Conservation (phyloP, 2,888 invertebrate genomes). For the Mellilla xanthometata region DNA sequence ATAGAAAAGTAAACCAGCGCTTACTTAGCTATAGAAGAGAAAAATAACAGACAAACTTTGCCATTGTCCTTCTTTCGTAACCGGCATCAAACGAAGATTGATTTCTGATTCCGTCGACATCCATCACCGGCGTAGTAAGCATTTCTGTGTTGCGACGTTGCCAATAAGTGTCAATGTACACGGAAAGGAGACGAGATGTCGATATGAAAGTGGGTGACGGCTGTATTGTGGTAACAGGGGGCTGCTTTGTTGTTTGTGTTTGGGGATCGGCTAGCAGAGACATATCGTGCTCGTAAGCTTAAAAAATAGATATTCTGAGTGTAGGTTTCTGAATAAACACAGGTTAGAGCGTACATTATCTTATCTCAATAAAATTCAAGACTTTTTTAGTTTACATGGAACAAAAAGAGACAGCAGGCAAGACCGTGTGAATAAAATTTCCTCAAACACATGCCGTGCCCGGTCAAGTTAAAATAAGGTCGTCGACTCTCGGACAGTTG, state of each 20-base stretch:
- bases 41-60: constrained; percentile 17
- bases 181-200: constrained; percentile 54
- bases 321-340: no score
- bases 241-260: no score
- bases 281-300: no score
- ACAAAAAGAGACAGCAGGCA: constrained; percentile 42
- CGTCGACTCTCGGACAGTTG: constrained; percentile 27
- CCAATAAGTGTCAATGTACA: constrained; percentile 73
- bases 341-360: no score
- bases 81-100: constrained; percentile 69
- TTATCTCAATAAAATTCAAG: no score
- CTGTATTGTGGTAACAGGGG: neutral
- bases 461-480: constrained; percentile 33
- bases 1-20: neutral
- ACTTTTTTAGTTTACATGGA: no score
- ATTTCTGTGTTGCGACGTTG: constrained; percentile 65
- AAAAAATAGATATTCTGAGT: no score
- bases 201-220: constrained; percentile 39
- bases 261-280: no score
- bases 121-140: constrained; percentile 73
- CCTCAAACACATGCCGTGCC: constrained; percentile 54
- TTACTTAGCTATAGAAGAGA: constrained; percentile 11
- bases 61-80: constrained; percentile 20
- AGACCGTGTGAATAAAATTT: constrained; percentile 62
- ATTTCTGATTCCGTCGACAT: constrained; percentile 68